phyloP scores from a whole-genome alignment of 1,140 invertebrate genomes.

The Caenorhabditis remanei region DNA sequence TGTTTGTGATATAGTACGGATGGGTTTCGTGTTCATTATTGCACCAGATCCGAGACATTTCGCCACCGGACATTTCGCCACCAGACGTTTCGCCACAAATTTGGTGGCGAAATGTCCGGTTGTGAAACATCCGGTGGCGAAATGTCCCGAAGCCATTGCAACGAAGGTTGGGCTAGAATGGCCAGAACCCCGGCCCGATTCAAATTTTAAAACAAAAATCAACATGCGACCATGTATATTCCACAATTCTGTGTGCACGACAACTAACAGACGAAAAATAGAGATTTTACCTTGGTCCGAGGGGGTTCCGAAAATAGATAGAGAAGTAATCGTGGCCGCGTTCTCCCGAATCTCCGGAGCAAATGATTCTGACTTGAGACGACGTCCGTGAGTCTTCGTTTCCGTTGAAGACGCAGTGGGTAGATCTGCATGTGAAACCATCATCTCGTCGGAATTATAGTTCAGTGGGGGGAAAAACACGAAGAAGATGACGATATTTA shows the following conservation, averaged over 20 bases:
- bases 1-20: no score
- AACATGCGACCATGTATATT: conserved; percentile 24
- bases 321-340: conserved; percentile 34
- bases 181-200: no score
- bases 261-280: neutral
- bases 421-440: conserved; percentile 41
- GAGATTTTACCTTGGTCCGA: conserved; percentile 38
- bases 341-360: conserved; percentile 31
- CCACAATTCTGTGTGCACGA: no score
- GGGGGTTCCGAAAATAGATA: conserved; percentile 53
- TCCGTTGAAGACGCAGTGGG: conserved; percentile 30
- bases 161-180: no score
- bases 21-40: no score
- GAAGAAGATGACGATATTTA: conserved; percentile 4
- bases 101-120: no score
- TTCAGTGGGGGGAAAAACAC: neutral
- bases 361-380: conserved; percentile 22
- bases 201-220: neutral
- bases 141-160: no score
- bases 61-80: no score
- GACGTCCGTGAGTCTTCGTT: conserved; percentile 15
- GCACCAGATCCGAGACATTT: no score
- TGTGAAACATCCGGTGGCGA: no score
- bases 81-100: no score
- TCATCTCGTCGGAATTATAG: conserved; percentile 23